Base-by-base conservation (phyloP, 92 coral and sea anemone species). In the Pocillopora grandis region DNA sequence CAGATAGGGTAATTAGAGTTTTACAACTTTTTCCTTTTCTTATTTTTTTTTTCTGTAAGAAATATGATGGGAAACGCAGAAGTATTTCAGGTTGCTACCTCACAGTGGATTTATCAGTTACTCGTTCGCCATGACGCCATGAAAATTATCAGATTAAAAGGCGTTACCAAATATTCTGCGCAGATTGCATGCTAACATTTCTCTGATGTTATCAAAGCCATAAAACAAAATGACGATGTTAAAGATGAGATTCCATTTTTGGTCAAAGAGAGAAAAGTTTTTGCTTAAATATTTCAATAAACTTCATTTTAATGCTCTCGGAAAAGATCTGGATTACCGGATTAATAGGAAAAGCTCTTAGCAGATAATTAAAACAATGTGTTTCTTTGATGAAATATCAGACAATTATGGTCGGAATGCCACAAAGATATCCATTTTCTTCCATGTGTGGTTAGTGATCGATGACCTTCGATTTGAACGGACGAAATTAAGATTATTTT, bases 91-190 rank as follows among this genome's bases (percentile, higher is more conserved):
- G 52, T 3, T 42, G 52, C 52, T 42, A 42, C 52, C 8, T 62
- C 14, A 62, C 48, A 11, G 10, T 66, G 20, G 48, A 1, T 33
- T 6, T 21, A 66, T 20, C 33, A 33, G 10, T 19, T 5, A 6
- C 23, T 37, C 52, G 9, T 68, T 68, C 7, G 49, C 9, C 10
- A 14, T 68, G 72, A 19, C 72, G 15, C 49, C 6, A 35, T 68
- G 36, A 68, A 31, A 31, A 33, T 36, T 70, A 70, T 35, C 74
- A 70, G 74, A 70, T 70, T 33, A 33, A 75, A 75, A 58, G 65
- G 13, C 63, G 31, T 75, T 37, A 9, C 58, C 66, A 58, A 75
- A 58, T 42, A 57, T 75, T 75, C 62, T 75, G 9, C 19, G 17
- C 66, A 59, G 13, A 21, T 21, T 23, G 15, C 9, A 42, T 42